Conservation (phyloP, 2,888 invertebrate genomes). For the Netelia melanura region DNA sequence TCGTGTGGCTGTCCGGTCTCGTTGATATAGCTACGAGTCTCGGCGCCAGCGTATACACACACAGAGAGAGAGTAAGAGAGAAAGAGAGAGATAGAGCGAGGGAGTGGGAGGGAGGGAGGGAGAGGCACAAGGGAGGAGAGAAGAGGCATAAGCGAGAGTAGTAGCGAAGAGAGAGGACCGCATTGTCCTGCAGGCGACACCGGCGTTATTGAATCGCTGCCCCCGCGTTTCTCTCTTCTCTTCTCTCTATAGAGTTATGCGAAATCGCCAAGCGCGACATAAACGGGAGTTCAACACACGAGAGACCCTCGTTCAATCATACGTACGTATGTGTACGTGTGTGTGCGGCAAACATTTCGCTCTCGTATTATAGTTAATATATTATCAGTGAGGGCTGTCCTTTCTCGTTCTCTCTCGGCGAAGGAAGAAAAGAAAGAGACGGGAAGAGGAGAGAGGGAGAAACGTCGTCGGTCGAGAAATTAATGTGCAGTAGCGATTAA, state of each 20-base stretch:
- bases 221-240: slow-evolving; percentile 44
- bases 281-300: slow-evolving; percentile 35
- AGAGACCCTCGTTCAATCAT: slow-evolving; percentile 7
- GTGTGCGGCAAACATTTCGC: slow-evolving; percentile 38
- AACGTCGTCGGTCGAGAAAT: slow-evolving; percentile 26
- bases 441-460: slow-evolving; percentile 22
- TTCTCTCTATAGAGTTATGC: slow-evolving; percentile 64
- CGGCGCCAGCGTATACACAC: slow-evolving; percentile 56
- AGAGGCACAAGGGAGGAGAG: slow-evolving; percentile 29
- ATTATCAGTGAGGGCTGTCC: slow-evolving; percentile 41
- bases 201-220: slow-evolving; percentile 72
- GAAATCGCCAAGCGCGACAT: slow-evolving; percentile 62
- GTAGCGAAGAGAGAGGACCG: slow-evolving; percentile 46
- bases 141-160: neutral
- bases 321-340: slow-evolving; percentile 26
- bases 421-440: slow-evolving; percentile 39
- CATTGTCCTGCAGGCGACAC: slow-evolving; percentile 72
- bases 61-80: slow-evolving; percentile 51
- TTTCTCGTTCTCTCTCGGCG: slow-evolving; percentile 29
- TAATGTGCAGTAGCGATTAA: slow-evolving; percentile 33
- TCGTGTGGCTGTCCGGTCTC: slow-evolving; percentile 48
- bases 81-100: slow-evolving; percentile 49
- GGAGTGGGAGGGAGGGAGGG: slow-evolving; percentile 40
- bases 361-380: slow-evolving; percentile 36
- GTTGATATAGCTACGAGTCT: slow-evolving; percentile 59